Evolutionary conservation across 2,888 invertebrate species (phyloP).

Genomic region (Erannis defoliaria): DNA sequence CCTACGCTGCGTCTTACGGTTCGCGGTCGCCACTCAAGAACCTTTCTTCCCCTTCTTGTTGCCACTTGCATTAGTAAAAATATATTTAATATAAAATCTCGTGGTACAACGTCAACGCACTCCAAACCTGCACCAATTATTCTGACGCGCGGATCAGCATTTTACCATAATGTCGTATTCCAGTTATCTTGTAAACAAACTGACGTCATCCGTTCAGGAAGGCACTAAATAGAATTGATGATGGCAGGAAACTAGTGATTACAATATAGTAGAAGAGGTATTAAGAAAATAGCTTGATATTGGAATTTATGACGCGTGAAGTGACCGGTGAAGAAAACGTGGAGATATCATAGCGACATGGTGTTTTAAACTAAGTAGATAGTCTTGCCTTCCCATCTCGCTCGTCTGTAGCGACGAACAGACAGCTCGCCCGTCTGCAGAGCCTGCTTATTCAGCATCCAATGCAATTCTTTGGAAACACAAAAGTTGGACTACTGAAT

Average conservation of each 20-base stretch:
- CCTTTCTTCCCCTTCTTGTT: no score
- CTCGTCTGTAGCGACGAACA: no score
- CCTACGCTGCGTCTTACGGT: no score
- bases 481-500: no score
- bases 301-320: not conserved
- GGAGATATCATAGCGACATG: no score
- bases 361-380: no score
- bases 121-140: slow-evolving; percentile 27
- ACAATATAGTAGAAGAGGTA: not conserved
- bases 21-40: no score
- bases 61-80: not conserved
- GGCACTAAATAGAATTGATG: slow-evolving; percentile 1
- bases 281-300: not conserved
- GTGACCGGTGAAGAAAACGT: no score
- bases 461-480: no score
- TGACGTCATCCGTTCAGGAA: slow-evolving; percentile 20
- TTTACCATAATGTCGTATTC: slow-evolving; percentile 14
- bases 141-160: slow-evolving; percentile 16
- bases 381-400: no score
- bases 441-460: no score
- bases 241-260: not conserved
- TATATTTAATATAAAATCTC: not conserved
- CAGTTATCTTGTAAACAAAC: slow-evolving; percentile 16
- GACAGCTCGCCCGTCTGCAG: no score
- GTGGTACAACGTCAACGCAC: slow-evolving; percentile 16